Percentiles rank a stretch among this genome's conserved stretches.
Conservation (phyloP, 1,140 invertebrate species). For the Drosophila ohnishii region DNA sequence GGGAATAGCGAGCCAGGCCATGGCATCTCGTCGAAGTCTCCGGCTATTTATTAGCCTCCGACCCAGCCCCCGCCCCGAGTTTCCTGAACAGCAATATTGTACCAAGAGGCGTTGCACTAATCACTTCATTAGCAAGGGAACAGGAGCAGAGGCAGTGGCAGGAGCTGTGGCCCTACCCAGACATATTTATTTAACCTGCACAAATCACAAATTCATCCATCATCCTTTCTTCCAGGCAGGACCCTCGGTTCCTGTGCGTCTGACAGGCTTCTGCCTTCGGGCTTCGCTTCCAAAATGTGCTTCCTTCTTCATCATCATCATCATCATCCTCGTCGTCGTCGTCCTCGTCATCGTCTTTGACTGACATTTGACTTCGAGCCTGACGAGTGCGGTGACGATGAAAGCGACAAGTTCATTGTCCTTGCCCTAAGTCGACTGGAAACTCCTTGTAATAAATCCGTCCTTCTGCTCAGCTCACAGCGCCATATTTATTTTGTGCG, state of each 20-base stretch:
- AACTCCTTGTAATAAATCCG: constrained; percentile 69
- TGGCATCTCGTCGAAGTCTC: constrained; percentile 40
- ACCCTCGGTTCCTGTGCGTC: constrained; percentile 50
- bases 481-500: constrained; percentile 22
- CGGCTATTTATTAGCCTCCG: constrained; percentile 59
- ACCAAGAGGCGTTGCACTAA: constrained; percentile 76
- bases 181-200: constrained; percentile 80
- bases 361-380: constrained; percentile 77
- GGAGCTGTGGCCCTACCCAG: constrained; percentile 26
- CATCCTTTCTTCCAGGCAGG: constrained; percentile 66
- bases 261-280: constrained; percentile 52
- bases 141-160: constrained; percentile 13
- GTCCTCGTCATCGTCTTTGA: constrained; percentile 63
- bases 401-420: constrained; percentile 81
- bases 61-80: not conserved
- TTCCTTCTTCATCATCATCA: constrained; percentile 48
- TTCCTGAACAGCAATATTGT: constrained; percentile 65
- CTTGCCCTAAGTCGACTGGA: constrained; percentile 60
- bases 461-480: constrained; percentile 42
- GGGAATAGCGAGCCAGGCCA: constrained; percentile 11
- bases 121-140: constrained; percentile 73
- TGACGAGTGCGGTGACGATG: constrained; percentile 73
- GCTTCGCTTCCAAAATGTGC: constrained; percentile 42
- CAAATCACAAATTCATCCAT: constrained; percentile 81
- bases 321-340: constrained; percentile 27